Conservation (phyloP, 2,113 vertebrate species). For the Onychostoma macrolepis region DNA sequence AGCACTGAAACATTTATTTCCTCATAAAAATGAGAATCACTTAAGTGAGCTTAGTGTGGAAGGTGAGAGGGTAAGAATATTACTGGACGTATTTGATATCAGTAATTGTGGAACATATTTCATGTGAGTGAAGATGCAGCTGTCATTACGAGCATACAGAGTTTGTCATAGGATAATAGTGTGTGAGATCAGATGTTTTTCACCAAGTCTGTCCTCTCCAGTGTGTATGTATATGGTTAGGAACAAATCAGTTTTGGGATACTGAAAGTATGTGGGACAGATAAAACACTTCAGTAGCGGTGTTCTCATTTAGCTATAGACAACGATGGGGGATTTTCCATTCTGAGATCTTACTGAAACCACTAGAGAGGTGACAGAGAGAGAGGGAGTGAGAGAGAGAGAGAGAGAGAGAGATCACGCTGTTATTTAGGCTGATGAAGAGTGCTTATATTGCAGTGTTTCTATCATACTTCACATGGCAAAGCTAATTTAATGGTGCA, state of each 20-base stretch:
- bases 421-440: constrained; percentile 6
- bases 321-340: constrained; percentile 42
- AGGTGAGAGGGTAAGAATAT: neutral
- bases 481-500: neutral
- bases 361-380: constrained; percentile 19
- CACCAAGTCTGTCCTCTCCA: neutral
- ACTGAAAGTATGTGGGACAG: constrained; percentile 55
- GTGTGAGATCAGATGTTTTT: constrained; percentile 11
- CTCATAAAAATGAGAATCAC: neutral
- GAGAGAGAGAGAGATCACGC: neutral
- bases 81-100: neutral
- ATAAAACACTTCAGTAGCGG: constrained; percentile 56
- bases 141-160: neutral
- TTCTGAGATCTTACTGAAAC: constrained; percentile 25
- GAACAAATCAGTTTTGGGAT: constrained; percentile 44
- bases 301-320: constrained; percentile 36
- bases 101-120: neutral
- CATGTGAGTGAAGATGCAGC: neutral
- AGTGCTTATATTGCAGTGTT: neutral
- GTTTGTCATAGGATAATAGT: neutral
- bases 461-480: neutral
- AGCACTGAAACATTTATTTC: neutral
- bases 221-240: neutral
- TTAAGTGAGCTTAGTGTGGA: constrained; percentile 23
- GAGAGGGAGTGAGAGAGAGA: neutral